A percentile compares a stretch with the other conserved stretches of the same genome.
phyloP scores from a whole-genome alignment of 1,140 invertebrate genomes.

The Bombyx mori region ASM3026992v2 NC_085110.1:16253501-16254000 shows the following conservation, averaged over 20 bases:
- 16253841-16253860: too few species aligned
- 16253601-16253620: slow-evolving; percentile 37
- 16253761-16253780: background rate
- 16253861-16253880: too few species aligned
- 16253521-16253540: slow-evolving; percentile 56
- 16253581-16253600: slow-evolving; percentile 51
- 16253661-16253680: slow-evolving; percentile 46
- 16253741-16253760: slow-evolving; percentile 2
- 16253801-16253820: too few species aligned
- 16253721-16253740: slow-evolving; percentile 2
- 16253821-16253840: too few species aligned
- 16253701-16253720: slow-evolving; percentile 4
- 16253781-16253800: too few species aligned
- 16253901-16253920: too few species aligned
- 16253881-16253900: too few species aligned
- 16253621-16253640: slow-evolving; percentile 50
- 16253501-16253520: slow-evolving; percentile 52
- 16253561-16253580: slow-evolving; percentile 44
- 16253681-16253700: background rate
- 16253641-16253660: slow-evolving; percentile 53
- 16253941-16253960: too few species aligned
- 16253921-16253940: too few species aligned
- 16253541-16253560: slow-evolving; percentile 46
- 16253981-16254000: too few species aligned
- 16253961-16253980: too few species aligned